Evolutionary conservation across 2,797 vertebrate genomes (phyloP), one percentile per base, ranked within the genome.

Genomic region (Cuniculus paca): DNA sequence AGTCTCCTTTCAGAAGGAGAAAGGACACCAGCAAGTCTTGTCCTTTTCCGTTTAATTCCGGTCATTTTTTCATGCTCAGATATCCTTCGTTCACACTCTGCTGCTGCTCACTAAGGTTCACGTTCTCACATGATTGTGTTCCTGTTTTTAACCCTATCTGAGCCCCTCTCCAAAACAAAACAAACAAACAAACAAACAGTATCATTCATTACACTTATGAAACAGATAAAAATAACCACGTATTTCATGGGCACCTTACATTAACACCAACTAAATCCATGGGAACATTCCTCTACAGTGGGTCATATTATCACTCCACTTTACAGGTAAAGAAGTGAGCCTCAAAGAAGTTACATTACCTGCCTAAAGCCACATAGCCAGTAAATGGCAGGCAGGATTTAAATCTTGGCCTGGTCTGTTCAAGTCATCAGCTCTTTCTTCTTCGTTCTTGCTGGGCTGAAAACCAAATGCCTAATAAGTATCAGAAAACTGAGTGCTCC

Each of bases 321-420:
- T 75, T 22, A 89, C 19, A 79, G 56, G 74, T 14, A 81, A 34
- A 17, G 11, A 72, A 74, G 56, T n/a, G 12, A 74, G 58, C 24
- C 42, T 93, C 94, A 79, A 2, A 92, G 91, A 94, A 36, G 26
- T 45, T n/a, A 74, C 58, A 42, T 85, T 54, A 24, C 17, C 63
- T 56, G 54, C 65, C 91, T 65, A 2, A 92, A 94, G 42, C 72
- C 93, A 85, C 70, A 65, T 6, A 65, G 95, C 58, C 52, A 78
- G 22, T 26, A 36, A 87, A 36, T 4, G 8, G 63, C 58, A 60
- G 39, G 60, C 58, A 90, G 52, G 58, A 60, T 19, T 52, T 34
- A 87, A 77, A 50, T 56, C 42, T 86, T 74, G 26, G 39, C 75
- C 56, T 48, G 74, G 39, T 89, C 72, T 54, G 26, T 28, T 42